These are phyloP conservation scores for Abrostola tripartita DNA, from an alignment of 2,888 invertebrate species.

Conservation along the genomic window DNA sequence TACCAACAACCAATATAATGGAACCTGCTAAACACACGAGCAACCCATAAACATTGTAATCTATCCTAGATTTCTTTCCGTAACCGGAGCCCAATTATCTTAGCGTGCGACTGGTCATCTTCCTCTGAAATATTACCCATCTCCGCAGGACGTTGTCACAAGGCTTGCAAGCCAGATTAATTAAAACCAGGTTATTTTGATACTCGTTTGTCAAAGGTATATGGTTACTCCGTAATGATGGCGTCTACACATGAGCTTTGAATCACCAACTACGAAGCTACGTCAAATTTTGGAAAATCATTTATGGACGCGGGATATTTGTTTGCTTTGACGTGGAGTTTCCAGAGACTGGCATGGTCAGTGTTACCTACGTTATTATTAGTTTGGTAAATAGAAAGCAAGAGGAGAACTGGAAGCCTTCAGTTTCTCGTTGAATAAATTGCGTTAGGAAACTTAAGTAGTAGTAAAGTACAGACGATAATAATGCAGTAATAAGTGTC, in stretches of 20 bases:
- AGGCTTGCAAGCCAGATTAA: slow-evolving; percentile 71
- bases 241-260: slow-evolving; percentile 68
- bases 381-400: too few species aligned
- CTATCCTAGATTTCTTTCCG: slow-evolving; percentile 64
- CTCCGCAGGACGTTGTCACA: slow-evolving; percentile 66
- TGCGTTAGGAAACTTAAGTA: too few species aligned
- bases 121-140: slow-evolving; percentile 71
- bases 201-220: slow-evolving; percentile 79
- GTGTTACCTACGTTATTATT: too few species aligned
- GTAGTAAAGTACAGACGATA: too few species aligned
- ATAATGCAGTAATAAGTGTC: too few species aligned
- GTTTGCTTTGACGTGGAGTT: not conserved
- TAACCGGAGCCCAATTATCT: slow-evolving; percentile 79
- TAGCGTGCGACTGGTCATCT: slow-evolving; percentile 73
- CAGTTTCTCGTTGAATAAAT: too few species aligned
- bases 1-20: not conserved
- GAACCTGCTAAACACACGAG: slow-evolving; percentile 5
- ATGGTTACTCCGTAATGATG: slow-evolving; percentile 77
- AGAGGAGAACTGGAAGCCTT: too few species aligned
- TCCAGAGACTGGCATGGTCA: too few species aligned
- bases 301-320: not conserved
- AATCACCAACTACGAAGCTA: slow-evolving; percentile 48
- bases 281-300: slow-evolving; percentile 25
- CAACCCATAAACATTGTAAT: slow-evolving; percentile 52
- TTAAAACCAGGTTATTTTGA: slow-evolving; percentile 77